Conservation (phyloP, 2,888 invertebrate species). For the Aethes cnicana region DNA sequence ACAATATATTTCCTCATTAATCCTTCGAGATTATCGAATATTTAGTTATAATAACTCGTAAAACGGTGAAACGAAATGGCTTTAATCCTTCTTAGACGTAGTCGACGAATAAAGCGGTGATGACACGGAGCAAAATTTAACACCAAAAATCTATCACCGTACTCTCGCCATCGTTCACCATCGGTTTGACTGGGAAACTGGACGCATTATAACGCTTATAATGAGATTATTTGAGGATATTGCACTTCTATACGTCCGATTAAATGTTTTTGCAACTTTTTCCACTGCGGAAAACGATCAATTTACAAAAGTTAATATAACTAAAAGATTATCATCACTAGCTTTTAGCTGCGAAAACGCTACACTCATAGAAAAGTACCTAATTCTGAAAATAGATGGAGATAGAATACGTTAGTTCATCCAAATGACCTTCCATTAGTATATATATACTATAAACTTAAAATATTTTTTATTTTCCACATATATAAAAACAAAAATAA, state of each 20-base stretch:
- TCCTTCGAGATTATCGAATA: constrained; percentile 65
- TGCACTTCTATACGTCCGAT: constrained; percentile 77
- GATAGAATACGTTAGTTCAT: constrained; percentile 82
- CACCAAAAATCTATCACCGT: constrained; percentile 83
- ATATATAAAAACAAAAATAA: not conserved
- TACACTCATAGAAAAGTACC: constrained; percentile 85
- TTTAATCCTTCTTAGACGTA: constrained; percentile 65
- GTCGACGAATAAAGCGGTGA: constrained; percentile 73
- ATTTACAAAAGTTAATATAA: constrained; percentile 80
- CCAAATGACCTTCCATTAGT: constrained; percentile 55
- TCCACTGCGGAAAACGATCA: constrained; percentile 71
- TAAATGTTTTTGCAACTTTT: constrained; percentile 69
- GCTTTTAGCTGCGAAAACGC: constrained; percentile 84
- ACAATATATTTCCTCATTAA: constrained; percentile 78
- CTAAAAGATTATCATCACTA: constrained; percentile 85
- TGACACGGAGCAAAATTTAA: constrained; percentile 82
- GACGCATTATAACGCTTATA: constrained; percentile 81
- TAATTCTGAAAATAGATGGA: constrained; percentile 88
- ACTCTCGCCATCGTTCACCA: constrained; percentile 83
- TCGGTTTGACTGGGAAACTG: constrained; percentile 79
- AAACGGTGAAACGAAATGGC: constrained; percentile 67
- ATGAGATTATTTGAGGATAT: constrained; percentile 69
- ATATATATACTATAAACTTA: not conserved
- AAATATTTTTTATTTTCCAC: not conserved
- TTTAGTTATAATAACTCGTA: constrained; percentile 65